Conservation (phyloP, 2,113 vertebrate species). For the Ailuropoda melanoleuca region DNA sequence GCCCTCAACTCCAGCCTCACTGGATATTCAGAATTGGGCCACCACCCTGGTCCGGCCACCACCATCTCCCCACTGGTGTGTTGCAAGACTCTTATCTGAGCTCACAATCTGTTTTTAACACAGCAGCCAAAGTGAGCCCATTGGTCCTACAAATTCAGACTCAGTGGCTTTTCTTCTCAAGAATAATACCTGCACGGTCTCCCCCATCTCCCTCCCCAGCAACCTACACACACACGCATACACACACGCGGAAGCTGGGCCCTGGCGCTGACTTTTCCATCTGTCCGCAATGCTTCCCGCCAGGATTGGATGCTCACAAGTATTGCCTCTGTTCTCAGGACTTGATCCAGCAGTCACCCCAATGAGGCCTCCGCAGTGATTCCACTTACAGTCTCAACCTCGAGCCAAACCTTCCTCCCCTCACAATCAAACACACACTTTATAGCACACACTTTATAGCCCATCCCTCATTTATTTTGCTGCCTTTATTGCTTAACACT, state of each 20-base stretch:
- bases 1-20: no score
- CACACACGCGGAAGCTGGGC: no score
- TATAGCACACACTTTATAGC: accelerated
- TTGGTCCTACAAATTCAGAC: not conserved
- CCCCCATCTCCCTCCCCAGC: not conserved
- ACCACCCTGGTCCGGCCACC: not conserved
- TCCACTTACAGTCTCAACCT: not conserved
- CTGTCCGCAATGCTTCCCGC: not conserved
- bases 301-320: accelerated
- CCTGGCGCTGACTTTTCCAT: no score
- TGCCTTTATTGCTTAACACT: not conserved
- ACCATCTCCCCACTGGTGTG: not conserved
- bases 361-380: not conserved
- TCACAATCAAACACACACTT: not conserved
- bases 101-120: not conserved
- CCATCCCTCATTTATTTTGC: not conserved
- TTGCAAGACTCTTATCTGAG: not conserved
- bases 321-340: not conserved
- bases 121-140: not conserved
- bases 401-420: accelerated
- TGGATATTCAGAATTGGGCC: accelerated
- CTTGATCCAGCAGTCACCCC: not conserved
- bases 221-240: not conserved
- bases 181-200: not conserved
- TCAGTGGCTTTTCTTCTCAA: not conserved